Percentiles rank a stretch among this genome's conserved stretches.
Conservation (phyloP, 2,797 vertebrate genomes). For the Alca torda region DNA sequence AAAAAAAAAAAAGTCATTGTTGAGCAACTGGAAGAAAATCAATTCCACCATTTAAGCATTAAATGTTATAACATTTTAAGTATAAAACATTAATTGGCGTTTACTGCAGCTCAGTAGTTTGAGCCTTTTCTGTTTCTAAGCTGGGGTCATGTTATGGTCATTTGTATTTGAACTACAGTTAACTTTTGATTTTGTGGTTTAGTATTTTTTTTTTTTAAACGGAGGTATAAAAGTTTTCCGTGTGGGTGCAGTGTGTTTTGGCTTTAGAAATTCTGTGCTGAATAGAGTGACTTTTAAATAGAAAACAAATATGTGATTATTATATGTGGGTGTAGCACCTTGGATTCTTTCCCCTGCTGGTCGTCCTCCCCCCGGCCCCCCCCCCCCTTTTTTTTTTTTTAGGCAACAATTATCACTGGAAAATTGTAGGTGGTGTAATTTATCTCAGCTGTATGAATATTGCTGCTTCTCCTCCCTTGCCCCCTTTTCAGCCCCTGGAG, state of each 20-base stretch:
- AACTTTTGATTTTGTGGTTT: background rate
- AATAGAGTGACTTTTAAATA: background rate
- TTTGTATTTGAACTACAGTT: background rate
- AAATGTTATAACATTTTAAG: background rate
- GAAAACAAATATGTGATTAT: background rate
- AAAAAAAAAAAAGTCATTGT: background rate
- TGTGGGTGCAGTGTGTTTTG: background rate
- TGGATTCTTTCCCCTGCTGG: background rate
- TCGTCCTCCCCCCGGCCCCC: accelerated
- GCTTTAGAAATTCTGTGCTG: background rate
- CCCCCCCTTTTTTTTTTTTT: accelerated
- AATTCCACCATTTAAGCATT: background rate
- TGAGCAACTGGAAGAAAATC: background rate
- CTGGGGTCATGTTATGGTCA: background rate
- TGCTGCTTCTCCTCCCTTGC: accelerated
- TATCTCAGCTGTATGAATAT: accelerated
- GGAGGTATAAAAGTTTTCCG: background rate
- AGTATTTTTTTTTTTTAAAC: background rate
- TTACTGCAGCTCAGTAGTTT: background rate
- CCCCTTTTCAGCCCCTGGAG: background rate
- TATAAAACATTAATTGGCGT: background rate
- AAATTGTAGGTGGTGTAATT: background rate
- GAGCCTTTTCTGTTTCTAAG: background rate
- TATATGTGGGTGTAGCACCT: background rate
- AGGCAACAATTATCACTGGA: background rate